These are phyloP conservation scores for Myotis pilosus DNA, from an alignment of 2,797 vertebrate species.

Conservation along the genomic window DNA sequence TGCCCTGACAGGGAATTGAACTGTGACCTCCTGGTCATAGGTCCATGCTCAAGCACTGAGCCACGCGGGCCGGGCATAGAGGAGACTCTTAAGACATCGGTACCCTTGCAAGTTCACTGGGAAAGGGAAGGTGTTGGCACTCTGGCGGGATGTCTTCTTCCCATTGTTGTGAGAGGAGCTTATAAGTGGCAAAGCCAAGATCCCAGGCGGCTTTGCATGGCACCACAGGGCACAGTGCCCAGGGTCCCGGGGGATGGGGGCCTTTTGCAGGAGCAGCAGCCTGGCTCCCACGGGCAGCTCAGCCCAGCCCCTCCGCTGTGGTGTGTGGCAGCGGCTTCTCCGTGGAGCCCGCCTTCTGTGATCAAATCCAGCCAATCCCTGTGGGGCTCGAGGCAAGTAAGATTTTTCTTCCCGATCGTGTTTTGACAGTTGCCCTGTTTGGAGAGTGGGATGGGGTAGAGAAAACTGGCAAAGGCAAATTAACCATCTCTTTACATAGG, in stretches of 20 bases:
- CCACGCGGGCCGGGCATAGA: too few relatives aligned
- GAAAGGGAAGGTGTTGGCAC: background rate
- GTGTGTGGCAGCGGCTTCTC: rapidly evolving
- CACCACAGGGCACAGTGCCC: rapidly evolving
- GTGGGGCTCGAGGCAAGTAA: background rate
- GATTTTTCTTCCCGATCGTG: background rate
- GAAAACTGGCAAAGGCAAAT: background rate
- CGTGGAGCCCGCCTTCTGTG: rapidly evolving
- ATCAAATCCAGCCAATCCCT: rapidly evolving
- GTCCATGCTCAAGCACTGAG: too few relatives aligned
- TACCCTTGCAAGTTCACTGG: background rate
- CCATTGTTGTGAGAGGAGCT: too few relatives aligned
- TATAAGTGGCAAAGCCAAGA: background rate
- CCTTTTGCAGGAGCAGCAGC: background rate
- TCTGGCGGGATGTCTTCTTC: background rate
- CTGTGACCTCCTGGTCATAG: too few relatives aligned
- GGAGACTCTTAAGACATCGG: background rate
- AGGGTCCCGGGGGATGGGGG: too few relatives aligned
- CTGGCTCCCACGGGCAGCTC: background rate
- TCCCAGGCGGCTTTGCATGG: background rate
- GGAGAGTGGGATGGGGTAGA: too few relatives aligned
- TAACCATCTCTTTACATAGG: rapidly evolving
- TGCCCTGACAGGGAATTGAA: too few relatives aligned
- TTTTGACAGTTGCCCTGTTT: background rate
- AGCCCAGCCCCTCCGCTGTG: too few relatives aligned